Conservation (phyloP, 2,797 vertebrate genomes). For the Allobates femoralis region DNA sequence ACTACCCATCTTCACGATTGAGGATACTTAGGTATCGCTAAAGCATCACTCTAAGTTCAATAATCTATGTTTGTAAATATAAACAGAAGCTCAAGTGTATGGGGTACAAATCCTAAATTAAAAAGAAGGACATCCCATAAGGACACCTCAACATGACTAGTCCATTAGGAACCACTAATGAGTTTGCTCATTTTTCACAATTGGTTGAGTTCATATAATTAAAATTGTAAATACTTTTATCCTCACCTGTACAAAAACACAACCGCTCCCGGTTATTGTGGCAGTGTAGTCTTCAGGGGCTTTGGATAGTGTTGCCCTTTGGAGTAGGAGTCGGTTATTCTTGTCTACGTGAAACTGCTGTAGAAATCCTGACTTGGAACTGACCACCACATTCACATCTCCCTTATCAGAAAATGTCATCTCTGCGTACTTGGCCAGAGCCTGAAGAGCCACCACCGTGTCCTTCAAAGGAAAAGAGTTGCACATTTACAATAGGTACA, state of each 20-base stretch:
- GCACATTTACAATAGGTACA: not conserved
- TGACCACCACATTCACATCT: slow-evolving; percentile 73
- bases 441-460: slow-evolving; percentile 88
- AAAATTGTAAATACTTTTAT: not conserved
- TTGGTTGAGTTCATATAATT: not conserved
- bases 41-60: too few species aligned
- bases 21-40: too few species aligned
- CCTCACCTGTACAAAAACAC: slow-evolving; percentile 83
- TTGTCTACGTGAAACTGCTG: slow-evolving; percentile 75
- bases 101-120: not conserved
- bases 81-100: too few species aligned
- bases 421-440: slow-evolving; percentile 81
- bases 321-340: slow-evolving; percentile 82
- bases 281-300: slow-evolving; percentile 75
- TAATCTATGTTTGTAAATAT: too few species aligned
- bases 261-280: slow-evolving; percentile 76
- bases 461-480: slow-evolving; percentile 74
- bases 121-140: not conserved
- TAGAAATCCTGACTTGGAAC: slow-evolving; percentile 72
- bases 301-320: slow-evolving; percentile 75
- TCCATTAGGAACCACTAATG: not conserved
- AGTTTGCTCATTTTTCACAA: not conserved
- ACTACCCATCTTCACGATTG: too few species aligned
- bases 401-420: slow-evolving; percentile 77
- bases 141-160: not conserved